Evolutionary conservation across 2,888 invertebrate species (phyloP).

Genomic region (Cremastobaeus sp.): DNA sequence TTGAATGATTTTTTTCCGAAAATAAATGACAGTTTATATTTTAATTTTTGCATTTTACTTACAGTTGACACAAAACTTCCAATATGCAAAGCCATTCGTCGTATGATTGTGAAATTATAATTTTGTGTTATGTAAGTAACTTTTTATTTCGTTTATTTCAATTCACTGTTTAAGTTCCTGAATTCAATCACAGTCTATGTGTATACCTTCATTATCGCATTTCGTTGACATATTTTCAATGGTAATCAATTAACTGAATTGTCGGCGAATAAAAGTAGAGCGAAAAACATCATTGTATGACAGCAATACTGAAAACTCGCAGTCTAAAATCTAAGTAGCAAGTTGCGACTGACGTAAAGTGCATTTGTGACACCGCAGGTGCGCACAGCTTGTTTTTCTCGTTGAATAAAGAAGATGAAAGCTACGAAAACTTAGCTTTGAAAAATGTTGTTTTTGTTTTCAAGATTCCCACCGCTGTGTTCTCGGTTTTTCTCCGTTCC

Average conservation of each 20-base stretch:
- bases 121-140: slow-evolving; percentile 7
- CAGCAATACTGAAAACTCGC: slow-evolving; percentile 24
- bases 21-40: too few species aligned
- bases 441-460: slow-evolving; percentile 22
- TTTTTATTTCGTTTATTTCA: slow-evolving; percentile 9
- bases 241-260: slow-evolving; percentile 19
- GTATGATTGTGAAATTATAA: not conserved
- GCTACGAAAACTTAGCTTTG: slow-evolving; percentile 7
- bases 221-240: too few species aligned
- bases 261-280: slow-evolving; percentile 20
- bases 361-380: slow-evolving; percentile 44
- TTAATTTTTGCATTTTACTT: slow-evolving; percentile 9
- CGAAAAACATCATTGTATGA: slow-evolving; percentile 16
- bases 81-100: slow-evolving; percentile 1
- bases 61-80: slow-evolving; percentile 11
- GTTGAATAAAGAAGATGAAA: slow-evolving; percentile 22
- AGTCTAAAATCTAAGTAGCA: slow-evolving; percentile 37
- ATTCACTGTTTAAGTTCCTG: too few species aligned
- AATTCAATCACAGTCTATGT: not conserved
- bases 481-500: not conserved
- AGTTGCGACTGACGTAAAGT: slow-evolving; percentile 45
- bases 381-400: slow-evolving; percentile 12
- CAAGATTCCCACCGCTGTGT: slow-evolving; percentile 5
- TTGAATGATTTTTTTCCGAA: too few species aligned
- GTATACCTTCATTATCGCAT: not conserved